Percentiles rank a stretch among this genome's conserved stretches.
phyloP scores from a whole-genome alignment of 2,113 vertebrate species.

The Fregetta grallaria region DNA sequence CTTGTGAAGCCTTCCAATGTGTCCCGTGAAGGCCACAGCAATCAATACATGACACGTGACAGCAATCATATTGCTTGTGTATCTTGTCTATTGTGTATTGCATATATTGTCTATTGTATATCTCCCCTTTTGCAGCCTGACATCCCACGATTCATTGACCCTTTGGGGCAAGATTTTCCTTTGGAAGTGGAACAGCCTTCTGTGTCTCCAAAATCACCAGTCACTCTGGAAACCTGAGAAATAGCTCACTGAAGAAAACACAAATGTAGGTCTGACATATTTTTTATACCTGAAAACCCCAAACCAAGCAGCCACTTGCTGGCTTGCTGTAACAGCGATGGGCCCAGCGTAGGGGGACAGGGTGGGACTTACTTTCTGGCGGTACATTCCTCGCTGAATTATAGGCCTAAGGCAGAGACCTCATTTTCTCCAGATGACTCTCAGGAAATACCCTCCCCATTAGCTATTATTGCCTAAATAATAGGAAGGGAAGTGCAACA shows the following conservation, averaged over 20 bases:
- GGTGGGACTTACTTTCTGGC: constrained; percentile 41
- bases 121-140: background rate
- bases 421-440: constrained; percentile 50
- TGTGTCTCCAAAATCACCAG: background rate
- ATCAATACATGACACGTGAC: background rate
- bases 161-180: background rate
- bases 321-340: background rate
- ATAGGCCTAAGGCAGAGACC: constrained; percentile 9
- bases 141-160: background rate
- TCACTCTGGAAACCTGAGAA: background rate
- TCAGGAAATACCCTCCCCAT: constrained; percentile 63
- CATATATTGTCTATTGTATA: background rate
- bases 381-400: background rate
- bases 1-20: background rate
- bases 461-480: constrained; percentile 59
- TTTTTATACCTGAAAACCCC: background rate
- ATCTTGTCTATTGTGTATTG: background rate
- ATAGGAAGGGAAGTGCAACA: constrained; percentile 27
- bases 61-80: background rate
- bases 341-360: background rate
- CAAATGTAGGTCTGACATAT: background rate
- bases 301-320: background rate
- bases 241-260: background rate
- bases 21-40: background rate
- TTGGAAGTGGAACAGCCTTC: background rate